phyloP scores from a whole-genome alignment of 2,888 invertebrate species.

The Allygus modestus region DNA sequence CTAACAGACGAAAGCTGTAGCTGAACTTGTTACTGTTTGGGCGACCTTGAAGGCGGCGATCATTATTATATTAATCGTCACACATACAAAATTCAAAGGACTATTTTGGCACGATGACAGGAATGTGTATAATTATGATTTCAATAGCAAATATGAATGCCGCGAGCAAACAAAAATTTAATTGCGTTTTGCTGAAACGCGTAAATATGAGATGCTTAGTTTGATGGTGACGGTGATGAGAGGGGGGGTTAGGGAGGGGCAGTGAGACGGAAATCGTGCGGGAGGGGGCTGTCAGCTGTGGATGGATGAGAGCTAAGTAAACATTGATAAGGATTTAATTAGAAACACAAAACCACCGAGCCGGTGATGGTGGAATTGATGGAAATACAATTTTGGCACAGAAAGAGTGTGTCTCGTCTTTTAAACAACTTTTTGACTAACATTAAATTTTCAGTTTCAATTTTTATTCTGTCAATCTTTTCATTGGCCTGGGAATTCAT shows the following conservation, averaged over 20 bases:
- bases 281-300: background rate
- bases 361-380: background rate
- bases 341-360: background rate
- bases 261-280: background rate
- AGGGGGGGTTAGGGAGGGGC: background rate
- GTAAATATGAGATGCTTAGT: slow-evolving; percentile 7
- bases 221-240: background rate
- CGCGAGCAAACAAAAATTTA: background rate
- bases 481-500: too few species aligned
- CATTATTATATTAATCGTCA: too few species aligned
- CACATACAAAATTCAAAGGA: too few species aligned
- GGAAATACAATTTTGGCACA: background rate
- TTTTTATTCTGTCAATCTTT: too few species aligned
- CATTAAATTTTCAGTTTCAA: too few species aligned
- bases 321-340: slow-evolving; percentile 41
- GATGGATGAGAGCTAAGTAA: slow-evolving; percentile 37
- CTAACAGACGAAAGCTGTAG: too few species aligned
- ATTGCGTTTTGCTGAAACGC: background rate
- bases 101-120: too few species aligned
- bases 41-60: too few species aligned
- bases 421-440: too few species aligned
- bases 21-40: too few species aligned
- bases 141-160: background rate
- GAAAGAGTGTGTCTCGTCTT: too few species aligned
- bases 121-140: background rate